Base-by-base conservation (phyloP, 2,888 invertebrate species). In the Eubasilissa splendida region DNA sequence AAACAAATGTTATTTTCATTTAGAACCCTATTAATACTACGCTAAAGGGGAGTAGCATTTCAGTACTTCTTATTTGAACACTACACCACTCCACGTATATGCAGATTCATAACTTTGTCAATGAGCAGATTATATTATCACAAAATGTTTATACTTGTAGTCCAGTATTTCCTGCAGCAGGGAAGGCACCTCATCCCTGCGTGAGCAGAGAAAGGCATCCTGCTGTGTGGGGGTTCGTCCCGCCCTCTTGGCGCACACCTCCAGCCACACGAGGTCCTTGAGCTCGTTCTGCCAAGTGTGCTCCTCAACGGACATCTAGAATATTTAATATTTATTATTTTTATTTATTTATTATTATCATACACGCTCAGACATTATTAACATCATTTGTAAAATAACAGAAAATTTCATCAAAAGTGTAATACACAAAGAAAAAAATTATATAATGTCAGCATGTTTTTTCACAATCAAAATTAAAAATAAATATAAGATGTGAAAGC, bases 191-290 rank as follows among this genome's bases (percentile, higher is more conserved):
- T 92, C 90, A 85, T 94, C 93, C 60, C 97, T 91, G 85, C 95
- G 95, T 66, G 92, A 89, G 86, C 95, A 95, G 22, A 97, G 90
- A 87, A 92, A 94, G 80, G 92, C 92, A 87, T 97, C 96, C 88
- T 96, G 96, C 85, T 95, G 95, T 76, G 93, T 92, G 22, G 94
- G 91, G 0, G 93, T 93, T 70, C 95, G 91, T 84, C 95, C 95
- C 0, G 95, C 95, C 84, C 95, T 92, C 91, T 93, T 94, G 0
- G 97, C 97, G 88, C 96, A 96, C 83, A 98, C 89, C 89, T 97
- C 97, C 85, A 97, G 88, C 97, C 97, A 98, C 85, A 97, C 95
- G 84, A 96, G 91, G 88, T 97, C 97, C 88, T 96, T 96, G 74
- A 96, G 88, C 89, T 96, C 95, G 85, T 95, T 96, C 88, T 96